These are phyloP conservation scores for Tachuris rubrigastra DNA, from an alignment of 2,113 vertebrate species.

Conservation along the genomic window DNA sequence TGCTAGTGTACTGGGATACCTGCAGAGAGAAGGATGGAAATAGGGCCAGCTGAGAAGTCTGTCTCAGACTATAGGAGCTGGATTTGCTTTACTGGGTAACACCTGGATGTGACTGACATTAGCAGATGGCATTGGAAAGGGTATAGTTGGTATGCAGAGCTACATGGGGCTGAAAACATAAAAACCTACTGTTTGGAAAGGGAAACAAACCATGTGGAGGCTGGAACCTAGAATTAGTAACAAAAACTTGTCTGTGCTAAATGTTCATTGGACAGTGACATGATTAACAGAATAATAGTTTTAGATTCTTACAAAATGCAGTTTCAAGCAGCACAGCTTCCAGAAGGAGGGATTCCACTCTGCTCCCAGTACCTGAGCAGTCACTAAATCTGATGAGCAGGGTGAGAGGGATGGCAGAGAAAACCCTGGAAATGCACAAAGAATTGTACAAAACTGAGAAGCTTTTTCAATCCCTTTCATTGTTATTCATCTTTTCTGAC, in stretches of 20 bases:
- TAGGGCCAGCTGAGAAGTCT: neutral
- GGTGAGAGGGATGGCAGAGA: neutral
- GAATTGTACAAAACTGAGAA: neutral
- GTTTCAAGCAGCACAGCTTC: neutral
- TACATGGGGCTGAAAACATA: neutral
- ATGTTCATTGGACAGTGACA: neutral
- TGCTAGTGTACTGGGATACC: neutral
- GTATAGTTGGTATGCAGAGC: neutral
- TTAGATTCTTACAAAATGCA: neutral
- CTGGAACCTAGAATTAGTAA: neutral
- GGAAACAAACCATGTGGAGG: neutral
- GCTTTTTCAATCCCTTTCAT: neutral
- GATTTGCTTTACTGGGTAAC: neutral
- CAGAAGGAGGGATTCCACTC: neutral
- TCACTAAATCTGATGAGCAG: neutral
- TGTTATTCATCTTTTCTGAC: neutral
- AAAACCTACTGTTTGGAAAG: neutral
- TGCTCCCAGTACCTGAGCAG: neutral
- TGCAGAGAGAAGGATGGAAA: neutral
- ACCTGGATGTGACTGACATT: neutral
- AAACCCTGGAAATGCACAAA: neutral
- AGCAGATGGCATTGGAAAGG: neutral
- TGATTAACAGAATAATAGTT: neutral
- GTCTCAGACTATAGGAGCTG: neutral
- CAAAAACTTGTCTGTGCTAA: neutral